Evolutionary conservation across 30 jellyfish, hydroid and myxozoan genomes (phyloP).

Genomic region (Aurelia aurita): DNA sequence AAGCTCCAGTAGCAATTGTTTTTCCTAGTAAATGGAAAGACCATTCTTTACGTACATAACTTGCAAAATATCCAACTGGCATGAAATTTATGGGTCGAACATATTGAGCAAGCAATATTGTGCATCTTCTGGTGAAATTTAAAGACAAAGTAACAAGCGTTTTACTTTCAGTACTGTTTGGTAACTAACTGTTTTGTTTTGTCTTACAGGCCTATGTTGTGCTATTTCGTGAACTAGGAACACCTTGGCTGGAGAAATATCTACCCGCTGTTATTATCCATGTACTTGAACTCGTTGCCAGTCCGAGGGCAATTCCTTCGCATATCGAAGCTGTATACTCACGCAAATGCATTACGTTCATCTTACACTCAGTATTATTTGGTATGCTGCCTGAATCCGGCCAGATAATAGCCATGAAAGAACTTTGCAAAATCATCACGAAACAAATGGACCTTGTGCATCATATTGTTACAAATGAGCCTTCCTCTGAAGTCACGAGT

Average conservation of each 20-base stretch:
- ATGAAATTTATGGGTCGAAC: too few relatives aligned
- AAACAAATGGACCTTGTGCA: conserved; percentile 93
- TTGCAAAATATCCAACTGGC: too few relatives aligned
- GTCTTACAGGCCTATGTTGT: conserved; percentile 92
- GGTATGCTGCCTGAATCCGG: conserved; percentile 94
- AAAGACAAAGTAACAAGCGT: too few relatives aligned
- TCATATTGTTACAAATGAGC: conserved; percentile 75
- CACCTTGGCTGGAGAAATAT: conserved; percentile 87
- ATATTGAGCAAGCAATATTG: too few relatives aligned
- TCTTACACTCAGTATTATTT: conserved; percentile 80
- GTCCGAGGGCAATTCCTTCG: conserved; percentile 92
- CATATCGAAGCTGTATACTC: conserved; percentile 97
- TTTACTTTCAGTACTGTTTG: not conserved
- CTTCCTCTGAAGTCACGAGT: conserved; percentile 46
- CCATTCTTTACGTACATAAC: too few relatives aligned
- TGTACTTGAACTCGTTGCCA: conserved; percentile 92
- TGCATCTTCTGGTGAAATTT: too few relatives aligned
- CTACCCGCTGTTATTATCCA: conserved; percentile 81
- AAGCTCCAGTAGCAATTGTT: too few relatives aligned
- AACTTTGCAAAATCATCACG: conserved; percentile 83
- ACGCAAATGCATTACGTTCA: conserved; percentile 90
- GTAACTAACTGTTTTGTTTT: not conserved
- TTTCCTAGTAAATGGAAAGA: too few relatives aligned
- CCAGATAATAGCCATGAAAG: conserved; percentile 90
- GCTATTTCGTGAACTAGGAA: conserved; percentile 90